Conservation (phyloP, 2,888 invertebrate genomes). For the Clunio marinus region DNA sequence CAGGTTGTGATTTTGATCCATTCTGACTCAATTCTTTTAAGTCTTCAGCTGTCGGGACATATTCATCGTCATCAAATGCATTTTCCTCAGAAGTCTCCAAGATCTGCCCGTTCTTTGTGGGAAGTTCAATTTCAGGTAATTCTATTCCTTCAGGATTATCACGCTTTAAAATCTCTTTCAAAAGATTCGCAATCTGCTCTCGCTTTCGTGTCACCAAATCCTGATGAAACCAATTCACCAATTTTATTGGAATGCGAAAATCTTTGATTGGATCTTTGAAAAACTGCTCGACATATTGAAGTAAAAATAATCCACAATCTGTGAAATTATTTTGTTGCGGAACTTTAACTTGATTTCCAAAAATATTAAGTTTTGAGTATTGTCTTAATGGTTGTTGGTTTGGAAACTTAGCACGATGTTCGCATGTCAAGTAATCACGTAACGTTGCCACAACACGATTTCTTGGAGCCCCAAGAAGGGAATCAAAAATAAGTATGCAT, state of each 20-base stretch:
- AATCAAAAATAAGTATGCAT: conserved; percentile 93
- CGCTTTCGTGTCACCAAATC: conserved; percentile 79
- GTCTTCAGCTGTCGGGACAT: conserved; percentile 15
- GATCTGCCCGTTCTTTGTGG: conserved; percentile 65
- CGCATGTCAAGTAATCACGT: conserved; percentile 85
- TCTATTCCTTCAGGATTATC: conserved; percentile 63
- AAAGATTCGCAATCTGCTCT: conserved; percentile 75
- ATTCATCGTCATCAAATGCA: conserved; percentile 22
- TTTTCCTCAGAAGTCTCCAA: conserved; percentile 39
- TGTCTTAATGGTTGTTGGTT: conserved; percentile 54
- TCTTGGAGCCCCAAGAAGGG: conserved; percentile 76
- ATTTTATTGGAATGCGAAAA: conserved; percentile 76
- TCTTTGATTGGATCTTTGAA: conserved; percentile 83
- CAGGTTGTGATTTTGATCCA: conserved; percentile 1
- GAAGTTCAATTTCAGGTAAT: conserved; percentile 69
- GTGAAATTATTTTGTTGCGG: conserved; percentile 98
- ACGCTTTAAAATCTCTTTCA: conserved; percentile 69
- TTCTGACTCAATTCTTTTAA: neutral
- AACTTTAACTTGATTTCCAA: conserved; percentile 82
- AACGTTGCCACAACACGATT: conserved; percentile 82
- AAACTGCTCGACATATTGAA: conserved; percentile 96
- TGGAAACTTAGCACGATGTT: conserved; percentile 68
- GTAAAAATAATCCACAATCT: conserved; percentile 92
- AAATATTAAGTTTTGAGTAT: conserved; percentile 79
- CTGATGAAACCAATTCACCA: conserved; percentile 83